These are phyloP conservation scores for Bettongia penicillata DNA, from an alignment of 2,113 vertebrate species.

Conservation along the genomic window DNA sequence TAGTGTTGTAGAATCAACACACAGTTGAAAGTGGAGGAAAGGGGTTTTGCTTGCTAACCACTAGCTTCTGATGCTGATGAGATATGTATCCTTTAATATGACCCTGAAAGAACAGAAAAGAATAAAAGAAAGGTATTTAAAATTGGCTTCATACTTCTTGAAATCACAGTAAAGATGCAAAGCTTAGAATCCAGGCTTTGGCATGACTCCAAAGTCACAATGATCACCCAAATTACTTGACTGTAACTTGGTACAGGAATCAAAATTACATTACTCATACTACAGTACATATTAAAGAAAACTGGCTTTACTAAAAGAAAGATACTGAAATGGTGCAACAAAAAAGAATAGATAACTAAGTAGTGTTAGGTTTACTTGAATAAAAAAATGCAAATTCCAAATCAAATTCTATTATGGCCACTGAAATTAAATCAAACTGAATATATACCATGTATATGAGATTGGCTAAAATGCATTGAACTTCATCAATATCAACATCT, in stretches of 20 bases:
- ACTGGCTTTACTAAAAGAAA: neutral
- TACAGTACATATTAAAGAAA: neutral
- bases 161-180: neutral
- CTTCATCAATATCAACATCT: conserved; percentile 95
- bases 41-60: conserved; percentile 98
- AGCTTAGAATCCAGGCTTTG: neutral
- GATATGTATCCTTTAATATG: conserved; percentile 99
- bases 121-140: neutral
- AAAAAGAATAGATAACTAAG: neutral
- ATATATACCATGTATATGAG: conserved; percentile 94
- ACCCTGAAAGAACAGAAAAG: conserved; percentile 84
- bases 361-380: rapidly evolving
- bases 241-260: neutral
- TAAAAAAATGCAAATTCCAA: neutral
- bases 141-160: neutral
- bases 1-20: conserved; percentile 80
- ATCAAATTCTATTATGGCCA: neutral
- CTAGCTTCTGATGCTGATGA: conserved; percentile 98
- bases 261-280: neutral
- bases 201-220: neutral
- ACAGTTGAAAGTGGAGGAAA: conserved; percentile 94
- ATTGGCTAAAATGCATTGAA: conserved; percentile 97
- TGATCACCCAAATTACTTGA: rapidly evolving
- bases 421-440: neutral
- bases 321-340: neutral